Base-by-base conservation (phyloP, 37 sponge, comb jelly and placozoan species). In the Eunapius fragilis region DNA sequence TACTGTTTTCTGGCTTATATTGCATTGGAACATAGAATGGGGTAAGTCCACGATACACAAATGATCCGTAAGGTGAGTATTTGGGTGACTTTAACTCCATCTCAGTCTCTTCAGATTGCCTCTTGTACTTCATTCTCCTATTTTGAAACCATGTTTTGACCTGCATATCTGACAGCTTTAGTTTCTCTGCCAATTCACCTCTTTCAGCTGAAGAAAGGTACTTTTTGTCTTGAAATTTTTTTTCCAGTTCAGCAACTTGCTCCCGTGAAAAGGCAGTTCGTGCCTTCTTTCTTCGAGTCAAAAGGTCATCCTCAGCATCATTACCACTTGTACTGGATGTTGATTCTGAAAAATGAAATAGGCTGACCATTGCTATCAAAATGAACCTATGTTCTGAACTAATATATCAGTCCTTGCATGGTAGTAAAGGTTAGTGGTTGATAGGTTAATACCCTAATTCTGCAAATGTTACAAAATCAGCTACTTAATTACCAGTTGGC, bases 111-210 rank as follows among this genome's bases (percentile, higher is more conserved):
- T 93, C 94, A 13, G 88, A 83, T 70, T 93, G 94, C 13, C 96
- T 71, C 75, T 94, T 94, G 89, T 74, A 92, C 72, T 95, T 95
- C 82, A 93, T 95, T 47, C 96, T 58, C 13, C 96, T 76, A 67
- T 95, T 95, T 50, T 95, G 96, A 35, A 92, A 95, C 96, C 96
- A 95, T 1, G 92, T 95, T 38, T 93, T 93, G 34, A 93, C 94
- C 75, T 93, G 94, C 94, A 93, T 90, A 74, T 93, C 94, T 14
- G 94, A 93, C 5, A 93, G 88, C 36, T 87, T 93, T 28, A 93
- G 84, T 81, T 85, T 87, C 70, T 90, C 94, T 31, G 94, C 94
- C 30, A 93, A 82, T 68, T 93, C 94, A 67, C 94, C 94, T 85
- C 94, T 80, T 37, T 93, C 94, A 0, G 88, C 85, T 36, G 94